These are phyloP conservation scores for Ctenoplectra terminalis DNA, from an alignment of 1,140 invertebrate species.

Conservation along the genomic window DNA sequence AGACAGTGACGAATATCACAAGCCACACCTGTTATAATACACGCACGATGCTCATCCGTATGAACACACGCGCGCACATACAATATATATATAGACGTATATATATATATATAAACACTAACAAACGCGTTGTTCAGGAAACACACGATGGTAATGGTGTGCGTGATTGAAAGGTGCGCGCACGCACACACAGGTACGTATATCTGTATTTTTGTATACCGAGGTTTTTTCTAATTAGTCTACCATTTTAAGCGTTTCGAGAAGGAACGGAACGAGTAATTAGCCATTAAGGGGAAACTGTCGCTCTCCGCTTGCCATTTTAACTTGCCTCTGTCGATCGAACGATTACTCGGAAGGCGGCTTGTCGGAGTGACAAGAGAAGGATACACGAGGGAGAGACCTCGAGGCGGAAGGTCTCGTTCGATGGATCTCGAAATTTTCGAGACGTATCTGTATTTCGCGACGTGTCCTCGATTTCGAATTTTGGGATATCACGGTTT, in stretches of 20 bases:
- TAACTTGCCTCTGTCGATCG: constrained; percentile 68
- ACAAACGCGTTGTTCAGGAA: constrained; percentile 8
- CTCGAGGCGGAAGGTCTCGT: constrained; percentile 38
- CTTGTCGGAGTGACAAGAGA: constrained; percentile 32
- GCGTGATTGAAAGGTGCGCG: neutral
- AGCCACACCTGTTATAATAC: constrained; percentile 17
- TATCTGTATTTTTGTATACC: constrained; percentile 82
- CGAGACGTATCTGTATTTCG: too few species aligned
- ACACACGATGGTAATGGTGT: constrained; percentile 1
- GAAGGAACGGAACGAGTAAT: constrained; percentile 71
- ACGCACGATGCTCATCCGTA: constrained; percentile 18
- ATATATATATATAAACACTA: neutral
- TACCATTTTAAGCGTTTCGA: constrained; percentile 73
- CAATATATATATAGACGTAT: neutral
- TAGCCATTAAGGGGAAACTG: constrained; percentile 72
- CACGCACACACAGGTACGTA: constrained; percentile 41
- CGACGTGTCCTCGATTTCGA: too few species aligned
- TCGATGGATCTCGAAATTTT: too few species aligned
- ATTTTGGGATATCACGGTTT: too few species aligned
- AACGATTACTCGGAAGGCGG: constrained; percentile 58
- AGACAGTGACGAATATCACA: constrained; percentile 41
- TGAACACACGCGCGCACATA: neutral
- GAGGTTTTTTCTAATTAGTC: constrained; percentile 80
- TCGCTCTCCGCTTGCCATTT: constrained; percentile 74
- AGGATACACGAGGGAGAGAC: constrained; percentile 33